Conservation (phyloP, 2,888 invertebrate genomes). For the Cephus runcator region DNA sequence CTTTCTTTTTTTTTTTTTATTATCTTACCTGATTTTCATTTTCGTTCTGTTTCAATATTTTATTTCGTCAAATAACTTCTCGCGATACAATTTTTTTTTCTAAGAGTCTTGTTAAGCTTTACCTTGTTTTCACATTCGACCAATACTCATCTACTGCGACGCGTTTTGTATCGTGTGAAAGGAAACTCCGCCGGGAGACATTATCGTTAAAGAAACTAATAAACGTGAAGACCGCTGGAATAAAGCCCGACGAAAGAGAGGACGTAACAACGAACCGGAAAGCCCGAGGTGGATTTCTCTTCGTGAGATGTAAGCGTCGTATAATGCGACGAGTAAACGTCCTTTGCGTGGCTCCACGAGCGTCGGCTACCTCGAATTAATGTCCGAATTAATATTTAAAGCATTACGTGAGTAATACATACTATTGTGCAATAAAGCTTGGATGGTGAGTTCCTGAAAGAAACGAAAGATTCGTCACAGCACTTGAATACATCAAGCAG, state of each 20-base stretch:
- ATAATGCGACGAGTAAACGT: not conserved
- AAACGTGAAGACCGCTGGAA: not conserved
- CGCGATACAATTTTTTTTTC: not conserved
- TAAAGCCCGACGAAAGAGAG: not conserved
- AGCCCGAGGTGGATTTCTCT: not conserved
- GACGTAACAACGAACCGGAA: not conserved
- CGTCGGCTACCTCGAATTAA: not conserved
- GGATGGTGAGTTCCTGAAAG: not conserved
- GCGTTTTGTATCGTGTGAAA: not conserved
- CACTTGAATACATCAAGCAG: not conserved
- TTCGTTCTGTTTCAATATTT: not conserved
- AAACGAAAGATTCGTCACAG: not conserved
- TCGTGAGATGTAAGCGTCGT: slow-evolving; percentile 20
- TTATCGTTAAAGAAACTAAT: not conserved
- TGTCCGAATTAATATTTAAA: slow-evolving; percentile 1
- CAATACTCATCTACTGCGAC: not conserved
- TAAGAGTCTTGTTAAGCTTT: not conserved
- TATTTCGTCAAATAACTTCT: not conserved
- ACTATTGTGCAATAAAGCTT: not conserved
- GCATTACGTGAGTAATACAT: not conserved
- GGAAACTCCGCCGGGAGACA: not conserved
- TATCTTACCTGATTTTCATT: not conserved
- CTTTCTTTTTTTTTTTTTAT: not conserved
- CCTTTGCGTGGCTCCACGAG: not conserved
- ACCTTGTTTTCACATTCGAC: not conserved